Conservation (phyloP, 2,797 vertebrate genomes). For the Arrhamphus sclerolepis region DNA sequence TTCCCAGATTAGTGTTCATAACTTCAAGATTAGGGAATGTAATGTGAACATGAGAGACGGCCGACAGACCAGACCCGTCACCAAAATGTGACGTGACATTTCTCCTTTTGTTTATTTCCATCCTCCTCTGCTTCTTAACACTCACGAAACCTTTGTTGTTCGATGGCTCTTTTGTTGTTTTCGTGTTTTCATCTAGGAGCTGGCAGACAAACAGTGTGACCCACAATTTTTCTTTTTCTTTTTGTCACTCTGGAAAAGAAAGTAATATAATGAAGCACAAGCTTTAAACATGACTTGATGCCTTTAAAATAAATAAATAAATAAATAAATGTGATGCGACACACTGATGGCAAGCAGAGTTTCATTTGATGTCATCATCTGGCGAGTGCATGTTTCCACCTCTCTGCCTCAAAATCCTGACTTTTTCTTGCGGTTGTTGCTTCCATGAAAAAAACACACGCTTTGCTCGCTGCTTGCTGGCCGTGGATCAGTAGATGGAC, state of each 20-base stretch:
- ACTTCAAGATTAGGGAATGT: slow-evolving; percentile 19
- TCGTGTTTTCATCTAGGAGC: background rate
- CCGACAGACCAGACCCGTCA: slow-evolving; percentile 7
- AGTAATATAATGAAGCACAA: slow-evolving; percentile 4
- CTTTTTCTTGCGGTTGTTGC: slow-evolving; percentile 7
- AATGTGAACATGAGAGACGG: background rate
- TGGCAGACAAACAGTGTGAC: background rate
- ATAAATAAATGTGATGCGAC: slow-evolving; percentile 19
- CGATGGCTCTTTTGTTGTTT: background rate
- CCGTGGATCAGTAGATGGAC: no score
- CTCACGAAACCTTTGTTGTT: background rate
- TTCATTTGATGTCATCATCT: slow-evolving; percentile 37
- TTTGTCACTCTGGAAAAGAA: background rate
- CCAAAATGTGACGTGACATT: slow-evolving; percentile 2
- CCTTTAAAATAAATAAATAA: background rate
- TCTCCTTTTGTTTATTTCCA: slow-evolving; percentile 9
- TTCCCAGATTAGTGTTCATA: slow-evolving; percentile 54
- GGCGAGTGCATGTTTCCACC: slow-evolving; percentile 22
- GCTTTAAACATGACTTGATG: slow-evolving; percentile 12
- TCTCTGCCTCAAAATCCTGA: slow-evolving; percentile 15
- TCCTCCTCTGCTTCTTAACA: background rate
- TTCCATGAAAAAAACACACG: background rate
- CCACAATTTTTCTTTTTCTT: slow-evolving; percentile 10
- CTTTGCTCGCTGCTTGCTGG: no score
- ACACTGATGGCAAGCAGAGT: slow-evolving; percentile 17